Base-by-base conservation (phyloP, 2,888 invertebrate species). In the Unio pictorum region DNA sequence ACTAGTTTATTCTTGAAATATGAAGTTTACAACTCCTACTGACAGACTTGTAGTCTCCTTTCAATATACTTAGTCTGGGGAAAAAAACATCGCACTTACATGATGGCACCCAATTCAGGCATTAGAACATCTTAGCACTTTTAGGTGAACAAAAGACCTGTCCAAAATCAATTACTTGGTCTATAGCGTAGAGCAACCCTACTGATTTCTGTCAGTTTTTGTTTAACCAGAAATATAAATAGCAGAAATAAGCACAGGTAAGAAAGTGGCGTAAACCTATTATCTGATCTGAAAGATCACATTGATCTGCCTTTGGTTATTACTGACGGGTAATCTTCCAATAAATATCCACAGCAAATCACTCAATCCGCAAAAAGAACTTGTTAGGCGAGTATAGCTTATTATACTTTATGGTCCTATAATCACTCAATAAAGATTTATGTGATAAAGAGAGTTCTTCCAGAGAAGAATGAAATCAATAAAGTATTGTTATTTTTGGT, bases 261-360 rank as follows among this genome's bases (percentile, higher is more conserved):
- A 74, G 78, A 78, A 78, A 78, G 72, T 78, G 71, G 60, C 61
- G 18, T 64, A 70, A 70, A 72, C 69, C 69, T 68, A 69, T 76
- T 74, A 76, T 74, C 66, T 64, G 23, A n/a, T 57, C 68, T 59
- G 58, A 71, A 62, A 63, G 65, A 69, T 64, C 63, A 67, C 62
- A 66, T 66, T 69, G 73, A 73, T 69, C 74, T 58, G 23, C 20
- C 60, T 45, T 65, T 61, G 67, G 71, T 73, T 73, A 73, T 73
- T 71, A 61, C 70, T 26, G 58, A 20, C 23, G 23, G n/a, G 34
- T 68, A 71, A 73, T 61, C 55, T 66, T n/a, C 55, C 18, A 55
- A 66, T 66, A 68, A 73, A 73, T 68, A 73, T 61, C 55, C 17
- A 23, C 55, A 28, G 30, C 45, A 45, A 45, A 45, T 45, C 45